Conservation (phyloP, 2,113 vertebrate genomes). For the Chrysochloris asiatica region DNA sequence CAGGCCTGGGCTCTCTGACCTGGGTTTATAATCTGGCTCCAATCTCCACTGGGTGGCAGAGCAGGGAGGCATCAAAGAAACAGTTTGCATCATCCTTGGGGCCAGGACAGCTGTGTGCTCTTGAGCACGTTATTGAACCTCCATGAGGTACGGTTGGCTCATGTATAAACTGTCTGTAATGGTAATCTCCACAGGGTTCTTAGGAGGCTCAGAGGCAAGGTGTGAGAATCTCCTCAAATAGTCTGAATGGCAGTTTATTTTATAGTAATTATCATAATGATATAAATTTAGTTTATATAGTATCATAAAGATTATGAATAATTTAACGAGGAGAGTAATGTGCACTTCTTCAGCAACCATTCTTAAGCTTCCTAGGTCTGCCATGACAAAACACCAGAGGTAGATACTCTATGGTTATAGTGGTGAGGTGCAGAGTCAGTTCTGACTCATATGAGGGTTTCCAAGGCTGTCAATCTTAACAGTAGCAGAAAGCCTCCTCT, state of each 20-base stretch:
- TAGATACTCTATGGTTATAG: too few relatives aligned
- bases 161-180: not conserved
- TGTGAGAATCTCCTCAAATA: not conserved
- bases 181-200: not conserved
- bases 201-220: not conserved
- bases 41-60: not conserved
- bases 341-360: not conserved
- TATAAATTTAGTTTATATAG: not conserved
- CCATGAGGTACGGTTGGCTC: fast-evolving
- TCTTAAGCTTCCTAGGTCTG: not conserved
- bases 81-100: not conserved
- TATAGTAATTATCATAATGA: not conserved
- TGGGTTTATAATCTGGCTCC: not conserved
- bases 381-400: too few relatives aligned
- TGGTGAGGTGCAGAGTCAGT: too few relatives aligned
- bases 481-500: not conserved
- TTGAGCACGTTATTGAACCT: not conserved
- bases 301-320: not conserved
- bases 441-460: not conserved
- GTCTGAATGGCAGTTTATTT: not conserved
- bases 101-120: not conserved
- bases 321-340: not conserved
- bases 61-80: fast-evolving
- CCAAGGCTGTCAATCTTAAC: too few relatives aligned
- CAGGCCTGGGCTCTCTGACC: not conserved